phyloP scores from a whole-genome alignment of 2,113 vertebrate genomes.

The Prinia subflava region DNA sequence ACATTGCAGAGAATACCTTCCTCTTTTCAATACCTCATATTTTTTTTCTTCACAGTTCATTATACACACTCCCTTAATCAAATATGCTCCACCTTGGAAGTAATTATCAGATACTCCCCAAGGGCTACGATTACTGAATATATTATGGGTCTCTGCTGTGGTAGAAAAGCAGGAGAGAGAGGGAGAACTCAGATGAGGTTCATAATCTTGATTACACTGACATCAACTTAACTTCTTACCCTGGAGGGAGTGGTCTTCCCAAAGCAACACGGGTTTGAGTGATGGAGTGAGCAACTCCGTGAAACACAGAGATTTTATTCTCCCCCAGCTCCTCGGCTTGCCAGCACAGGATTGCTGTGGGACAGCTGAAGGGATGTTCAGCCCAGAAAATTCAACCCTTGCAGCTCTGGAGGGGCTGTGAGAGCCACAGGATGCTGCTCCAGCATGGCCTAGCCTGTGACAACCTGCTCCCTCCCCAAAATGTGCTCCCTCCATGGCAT shows the following conservation, averaged over 20 bases:
- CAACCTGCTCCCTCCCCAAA: not conserved
- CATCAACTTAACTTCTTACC: not conserved
- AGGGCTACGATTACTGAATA: slow-evolving; percentile 56
- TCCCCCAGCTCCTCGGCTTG: not conserved
- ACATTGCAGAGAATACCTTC: slow-evolving; percentile 29
- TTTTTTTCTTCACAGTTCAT: slow-evolving; percentile 69
- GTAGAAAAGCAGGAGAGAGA: slow-evolving; percentile 2
- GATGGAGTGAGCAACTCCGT: not conserved
- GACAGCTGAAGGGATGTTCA: not conserved
- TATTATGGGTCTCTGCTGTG: slow-evolving; percentile 10
- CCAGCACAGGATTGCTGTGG: not conserved
- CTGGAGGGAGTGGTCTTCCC: not conserved
- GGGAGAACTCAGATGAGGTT: slow-evolving; percentile 16
- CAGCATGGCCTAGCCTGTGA: not conserved
- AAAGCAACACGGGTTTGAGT: not conserved
- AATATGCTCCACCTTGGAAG: slow-evolving; percentile 71
- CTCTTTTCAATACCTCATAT: slow-evolving; percentile 41
- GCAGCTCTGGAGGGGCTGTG: rapidly evolving
- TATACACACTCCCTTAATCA: slow-evolving; percentile 68
- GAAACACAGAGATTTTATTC: not conserved
- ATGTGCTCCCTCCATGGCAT: rapidly evolving
- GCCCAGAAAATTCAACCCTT: not conserved
- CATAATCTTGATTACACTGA: not conserved
- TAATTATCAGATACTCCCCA: slow-evolving; percentile 68
- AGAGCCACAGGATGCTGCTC: not conserved